Evolutionary conservation across 2,888 invertebrate species (phyloP).

Genomic region (Heteromurus nitidus): DNA sequence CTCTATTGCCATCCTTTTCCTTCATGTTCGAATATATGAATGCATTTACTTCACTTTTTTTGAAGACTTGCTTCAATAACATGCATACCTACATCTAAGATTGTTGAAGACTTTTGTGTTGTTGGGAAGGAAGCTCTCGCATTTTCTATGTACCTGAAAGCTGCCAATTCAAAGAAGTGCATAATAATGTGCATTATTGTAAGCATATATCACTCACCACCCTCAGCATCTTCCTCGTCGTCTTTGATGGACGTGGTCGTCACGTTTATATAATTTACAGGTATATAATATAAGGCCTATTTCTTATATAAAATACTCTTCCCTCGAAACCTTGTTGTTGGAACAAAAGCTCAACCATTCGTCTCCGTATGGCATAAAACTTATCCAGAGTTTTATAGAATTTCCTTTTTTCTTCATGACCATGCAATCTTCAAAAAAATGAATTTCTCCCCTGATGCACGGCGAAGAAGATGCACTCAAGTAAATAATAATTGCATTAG

Average conservation of each 20-base stretch:
- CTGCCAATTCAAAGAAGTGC: neutral
- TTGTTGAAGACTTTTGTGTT: neutral
- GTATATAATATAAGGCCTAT: neutral
- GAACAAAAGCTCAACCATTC: neutral
- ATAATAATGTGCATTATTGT: neutral
- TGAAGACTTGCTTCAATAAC: neutral
- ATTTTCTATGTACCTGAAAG: conserved; percentile 30
- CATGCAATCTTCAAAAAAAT: neutral
- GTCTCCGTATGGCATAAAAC: neutral
- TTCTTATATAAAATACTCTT: too few species aligned
- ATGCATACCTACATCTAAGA: neutral
- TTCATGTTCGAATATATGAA: neutral
- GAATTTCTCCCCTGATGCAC: too few species aligned
- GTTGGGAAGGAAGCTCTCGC: neutral
- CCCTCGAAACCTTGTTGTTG: too few species aligned
- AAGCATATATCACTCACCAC: neutral
- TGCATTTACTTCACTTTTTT: neutral
- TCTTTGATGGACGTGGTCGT: neutral
- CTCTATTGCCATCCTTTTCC: neutral
- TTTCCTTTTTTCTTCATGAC: too few species aligned
- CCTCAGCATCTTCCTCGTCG: neutral
- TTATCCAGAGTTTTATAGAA: neutral
- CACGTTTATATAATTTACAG: neutral
- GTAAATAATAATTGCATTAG: neutral
- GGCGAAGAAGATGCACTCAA: conserved; percentile 3